phyloP scores from a whole-genome alignment of 2,888 invertebrate genomes.

The Heterodera filipjevi region DNA sequence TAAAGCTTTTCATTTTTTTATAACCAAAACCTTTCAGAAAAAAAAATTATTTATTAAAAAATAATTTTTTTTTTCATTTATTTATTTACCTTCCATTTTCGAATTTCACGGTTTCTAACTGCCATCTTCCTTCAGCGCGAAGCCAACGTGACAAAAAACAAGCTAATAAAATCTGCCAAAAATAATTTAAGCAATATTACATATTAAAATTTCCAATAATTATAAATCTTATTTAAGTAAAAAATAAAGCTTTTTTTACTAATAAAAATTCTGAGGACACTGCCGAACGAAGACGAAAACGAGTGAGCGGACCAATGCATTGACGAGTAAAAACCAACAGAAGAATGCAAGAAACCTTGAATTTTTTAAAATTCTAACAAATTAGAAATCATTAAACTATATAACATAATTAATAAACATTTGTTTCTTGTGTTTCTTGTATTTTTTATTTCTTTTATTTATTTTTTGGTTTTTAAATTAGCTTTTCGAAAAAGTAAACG shows the following conservation, averaged over 20 bases:
- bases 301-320: slow-evolving; percentile 43
- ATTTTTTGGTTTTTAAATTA: no score
- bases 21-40: no score
- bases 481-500: no score
- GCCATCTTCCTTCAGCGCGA: slow-evolving; percentile 29
- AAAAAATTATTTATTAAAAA: no score
- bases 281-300: slow-evolving; percentile 36
- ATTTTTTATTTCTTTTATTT: no score
- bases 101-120: slow-evolving; percentile 37
- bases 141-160: slow-evolving; percentile 38
- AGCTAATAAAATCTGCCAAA: slow-evolving; percentile 32
- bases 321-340: slow-evolving; percentile 44
- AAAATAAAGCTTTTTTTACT: slow-evolving; percentile 21
- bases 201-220: no score
- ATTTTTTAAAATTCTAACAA: neutral
- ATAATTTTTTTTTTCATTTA: no score
- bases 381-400: no score
- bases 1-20: no score
- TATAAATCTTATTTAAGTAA: no score
- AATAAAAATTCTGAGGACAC: slow-evolving; percentile 48
- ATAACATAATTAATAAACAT: no score
- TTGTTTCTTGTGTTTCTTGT: no score
- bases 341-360: slow-evolving; percentile 36
- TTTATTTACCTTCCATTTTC: slow-evolving; percentile 34
- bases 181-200: neutral